phyloP scores from a whole-genome alignment of 2,888 invertebrate genomes.

The Sinopyrophorus schimmeli region DNA sequence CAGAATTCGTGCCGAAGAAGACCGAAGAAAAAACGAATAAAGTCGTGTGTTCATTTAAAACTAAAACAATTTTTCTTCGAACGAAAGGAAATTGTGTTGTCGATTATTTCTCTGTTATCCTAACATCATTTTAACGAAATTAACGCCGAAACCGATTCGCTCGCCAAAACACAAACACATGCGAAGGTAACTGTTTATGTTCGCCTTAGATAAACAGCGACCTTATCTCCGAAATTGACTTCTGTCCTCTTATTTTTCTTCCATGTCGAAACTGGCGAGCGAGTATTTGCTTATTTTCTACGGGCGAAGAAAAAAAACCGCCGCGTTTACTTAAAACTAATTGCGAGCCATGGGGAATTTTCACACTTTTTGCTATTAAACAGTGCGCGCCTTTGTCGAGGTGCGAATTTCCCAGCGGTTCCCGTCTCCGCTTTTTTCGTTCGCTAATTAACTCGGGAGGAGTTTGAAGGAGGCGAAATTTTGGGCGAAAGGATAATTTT shows the following conservation, averaged over 20 bases:
- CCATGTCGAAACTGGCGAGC: constrained; percentile 3
- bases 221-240: constrained; percentile 12
- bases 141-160: constrained; percentile 15
- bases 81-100: too few relatives aligned
- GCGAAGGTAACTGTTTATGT: constrained; percentile 16
- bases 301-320: neutral
- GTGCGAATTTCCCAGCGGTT: constrained; percentile 9
- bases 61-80: too few relatives aligned
- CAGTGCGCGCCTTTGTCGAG: constrained; percentile 1
- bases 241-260: constrained; percentile 13
- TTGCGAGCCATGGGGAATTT: neutral
- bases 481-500: neutral
- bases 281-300: constrained; percentile 5
- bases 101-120: too few relatives aligned
- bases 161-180: constrained; percentile 19
- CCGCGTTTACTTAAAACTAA: constrained; percentile 4
- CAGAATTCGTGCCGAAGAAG: too few relatives aligned
- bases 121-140: too few relatives aligned
- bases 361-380: constrained; percentile 1
- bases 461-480: neutral
- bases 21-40: too few relatives aligned
- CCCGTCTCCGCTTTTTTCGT: neutral
- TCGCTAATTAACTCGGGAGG: neutral
- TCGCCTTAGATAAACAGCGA: constrained; percentile 11
- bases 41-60: too few relatives aligned